Percentiles rank a stretch among this genome's conserved stretches.
Evolutionary conservation across 2,797 vertebrate genomes (phyloP).

Genomic region (Malurus splendens): DNA sequence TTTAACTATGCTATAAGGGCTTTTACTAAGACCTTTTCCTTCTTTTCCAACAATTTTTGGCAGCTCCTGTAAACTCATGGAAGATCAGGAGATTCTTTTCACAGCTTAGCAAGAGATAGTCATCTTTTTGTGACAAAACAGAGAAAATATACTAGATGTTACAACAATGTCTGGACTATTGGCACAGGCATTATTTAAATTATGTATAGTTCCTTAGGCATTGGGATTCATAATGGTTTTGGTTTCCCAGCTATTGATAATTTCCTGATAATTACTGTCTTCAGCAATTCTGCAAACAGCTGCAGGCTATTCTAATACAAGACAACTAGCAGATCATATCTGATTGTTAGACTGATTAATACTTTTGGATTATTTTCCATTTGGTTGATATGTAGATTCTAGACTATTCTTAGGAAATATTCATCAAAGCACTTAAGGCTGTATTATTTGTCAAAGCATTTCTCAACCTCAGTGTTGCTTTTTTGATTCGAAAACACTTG

Average conservation of each 20-base stretch:
- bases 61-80: neutral
- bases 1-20: neutral
- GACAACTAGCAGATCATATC: neutral
- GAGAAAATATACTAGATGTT: neutral
- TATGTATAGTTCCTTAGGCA: neutral
- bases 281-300: neutral
- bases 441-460: neutral
- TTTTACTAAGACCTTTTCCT: neutral
- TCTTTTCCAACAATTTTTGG: neutral
- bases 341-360: neutral
- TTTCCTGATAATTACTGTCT: neutral
- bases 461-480: neutral
- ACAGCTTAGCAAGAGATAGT: neutral
- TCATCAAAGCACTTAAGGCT: neutral
- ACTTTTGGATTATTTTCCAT: neutral
- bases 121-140: neutral
- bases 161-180: neutral
- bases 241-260: neutral
- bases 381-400: neutral
- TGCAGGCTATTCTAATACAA: neutral
- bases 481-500: neutral
- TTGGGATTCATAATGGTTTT: neutral
- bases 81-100: neutral
- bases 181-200: neutral
- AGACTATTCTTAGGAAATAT: neutral